phyloP scores from a whole-genome alignment of 2,113 vertebrate genomes.

The Hippocampus guttulatus region DNA sequence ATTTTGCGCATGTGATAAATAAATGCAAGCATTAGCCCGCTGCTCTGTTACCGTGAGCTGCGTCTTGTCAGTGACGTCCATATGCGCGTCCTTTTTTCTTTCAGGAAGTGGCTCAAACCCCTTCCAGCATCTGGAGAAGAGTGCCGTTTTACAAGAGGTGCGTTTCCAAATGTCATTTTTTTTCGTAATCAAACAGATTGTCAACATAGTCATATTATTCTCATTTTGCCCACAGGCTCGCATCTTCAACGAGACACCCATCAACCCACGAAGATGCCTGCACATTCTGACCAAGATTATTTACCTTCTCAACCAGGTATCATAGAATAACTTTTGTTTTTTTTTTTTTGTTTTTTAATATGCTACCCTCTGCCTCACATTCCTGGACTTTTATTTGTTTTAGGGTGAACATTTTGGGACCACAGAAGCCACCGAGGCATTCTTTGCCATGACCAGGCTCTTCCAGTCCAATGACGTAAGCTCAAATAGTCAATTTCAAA shows the following conservation, averaged over 20 bases:
- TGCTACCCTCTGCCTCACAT: too few relatives aligned
- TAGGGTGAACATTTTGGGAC: constrained; percentile 97
- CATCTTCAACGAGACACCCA: constrained; percentile 95
- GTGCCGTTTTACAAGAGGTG: constrained; percentile 95
- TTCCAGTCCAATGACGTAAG: constrained; percentile 97
- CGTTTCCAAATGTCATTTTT: background rate
- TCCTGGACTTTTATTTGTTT: background rate
- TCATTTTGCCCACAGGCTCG: constrained; percentile 75
- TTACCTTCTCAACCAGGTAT: constrained; percentile 95
- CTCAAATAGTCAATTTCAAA: background rate
- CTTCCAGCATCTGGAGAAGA: constrained; percentile 97
- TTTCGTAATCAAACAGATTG: background rate
- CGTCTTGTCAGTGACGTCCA: background rate
- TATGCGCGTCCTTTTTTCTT: background rate
- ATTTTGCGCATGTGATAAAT: background rate
- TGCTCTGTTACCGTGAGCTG: too few relatives aligned
- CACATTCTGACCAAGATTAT: constrained; percentile 98
- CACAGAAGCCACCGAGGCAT: constrained; percentile 93
- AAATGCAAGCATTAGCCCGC: background rate
- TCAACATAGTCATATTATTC: background rate
- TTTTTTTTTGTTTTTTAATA: too few relatives aligned
- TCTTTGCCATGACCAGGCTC: constrained; percentile 96
- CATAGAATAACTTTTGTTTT: background rate
- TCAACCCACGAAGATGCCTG: constrained; percentile 94
- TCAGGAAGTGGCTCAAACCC: constrained; percentile 93